A percentile compares a stretch with the other conserved stretches of the same genome.
phyloP scores from a whole-genome alignment of 2,113 vertebrate species.

The Solea senegalensis region DNA sequence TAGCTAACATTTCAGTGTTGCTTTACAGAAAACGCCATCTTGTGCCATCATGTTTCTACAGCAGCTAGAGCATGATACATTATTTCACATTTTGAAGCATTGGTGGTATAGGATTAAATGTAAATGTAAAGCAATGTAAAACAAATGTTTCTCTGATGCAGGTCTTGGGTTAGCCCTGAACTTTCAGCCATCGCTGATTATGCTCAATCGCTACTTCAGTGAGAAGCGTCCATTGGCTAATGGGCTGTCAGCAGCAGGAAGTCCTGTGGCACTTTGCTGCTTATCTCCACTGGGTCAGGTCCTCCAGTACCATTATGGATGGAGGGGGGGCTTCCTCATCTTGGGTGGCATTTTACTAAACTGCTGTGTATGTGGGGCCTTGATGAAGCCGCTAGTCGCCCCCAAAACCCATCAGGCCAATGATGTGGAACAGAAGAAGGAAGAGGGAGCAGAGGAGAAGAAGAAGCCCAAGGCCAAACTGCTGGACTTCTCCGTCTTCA shows the following conservation, averaged over 20 bases:
- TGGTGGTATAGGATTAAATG: not conserved
- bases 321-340: slow-evolving; percentile 95
- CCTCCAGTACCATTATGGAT: slow-evolving; percentile 88
- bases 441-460: slow-evolving; percentile 4
- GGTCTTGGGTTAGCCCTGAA: slow-evolving; percentile 94
- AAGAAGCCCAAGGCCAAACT: slow-evolving; percentile 78
- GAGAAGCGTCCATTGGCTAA: slow-evolving; percentile 92
- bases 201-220: slow-evolving; percentile 95
- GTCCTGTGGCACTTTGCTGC: slow-evolving; percentile 91
- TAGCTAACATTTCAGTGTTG: too few relatives aligned
- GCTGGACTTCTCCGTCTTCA: slow-evolving; percentile 91
- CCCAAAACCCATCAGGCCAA: slow-evolving; percentile 59
- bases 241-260: slow-evolving; percentile 92
- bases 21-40: too few relatives aligned
- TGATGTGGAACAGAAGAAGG: not conserved
- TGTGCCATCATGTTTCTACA: too few relatives aligned
- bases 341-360: slow-evolving; percentile 92
- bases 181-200: slow-evolving; percentile 96
- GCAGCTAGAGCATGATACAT: too few relatives aligned
- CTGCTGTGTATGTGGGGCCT: slow-evolving; percentile 92
- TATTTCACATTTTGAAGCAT: too few relatives aligned
- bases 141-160: slow-evolving; percentile 53
- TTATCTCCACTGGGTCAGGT: slow-evolving; percentile 92
- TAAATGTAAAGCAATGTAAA: not conserved
- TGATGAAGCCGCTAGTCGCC: slow-evolving; percentile 88